Percentiles rank a stretch among this genome's conserved stretches.
phyloP scores from a whole-genome alignment of 2,113 vertebrate species.

The Heterochromis multidens region DNA sequence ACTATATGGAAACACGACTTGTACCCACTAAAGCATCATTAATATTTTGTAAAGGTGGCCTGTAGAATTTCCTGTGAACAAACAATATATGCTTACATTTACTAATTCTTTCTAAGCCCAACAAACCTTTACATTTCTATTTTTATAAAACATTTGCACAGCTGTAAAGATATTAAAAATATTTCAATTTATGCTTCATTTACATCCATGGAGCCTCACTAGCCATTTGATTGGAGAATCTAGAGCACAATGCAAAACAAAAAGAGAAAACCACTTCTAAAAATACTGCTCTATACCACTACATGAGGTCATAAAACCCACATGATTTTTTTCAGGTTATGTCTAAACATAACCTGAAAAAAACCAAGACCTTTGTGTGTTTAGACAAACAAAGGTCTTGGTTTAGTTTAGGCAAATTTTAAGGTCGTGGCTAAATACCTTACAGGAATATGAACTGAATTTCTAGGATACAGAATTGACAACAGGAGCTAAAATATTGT shows the following conservation, averaged over 20 bases:
- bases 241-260: neutral
- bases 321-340: neutral
- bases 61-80: neutral
- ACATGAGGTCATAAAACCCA: neutral
- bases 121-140: neutral
- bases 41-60: neutral
- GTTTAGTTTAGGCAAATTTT: neutral
- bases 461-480: too few relatives aligned
- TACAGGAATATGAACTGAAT: neutral
- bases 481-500: neutral
- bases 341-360: neutral
- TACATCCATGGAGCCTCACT: neutral
- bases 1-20: neutral
- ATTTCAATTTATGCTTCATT: neutral
- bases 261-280: neutral
- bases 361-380: neutral
- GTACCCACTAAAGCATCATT: neutral
- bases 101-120: neutral
- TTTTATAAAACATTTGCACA: neutral
- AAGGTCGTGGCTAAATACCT: neutral
- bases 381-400: neutral
- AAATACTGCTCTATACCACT: neutral
- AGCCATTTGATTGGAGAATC: neutral
- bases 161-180: neutral
- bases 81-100: neutral